Percentiles rank a stretch among this genome's conserved stretches.
phyloP scores from a whole-genome alignment of 2,888 invertebrate species.

The Aspidiotus rigidus region DNA sequence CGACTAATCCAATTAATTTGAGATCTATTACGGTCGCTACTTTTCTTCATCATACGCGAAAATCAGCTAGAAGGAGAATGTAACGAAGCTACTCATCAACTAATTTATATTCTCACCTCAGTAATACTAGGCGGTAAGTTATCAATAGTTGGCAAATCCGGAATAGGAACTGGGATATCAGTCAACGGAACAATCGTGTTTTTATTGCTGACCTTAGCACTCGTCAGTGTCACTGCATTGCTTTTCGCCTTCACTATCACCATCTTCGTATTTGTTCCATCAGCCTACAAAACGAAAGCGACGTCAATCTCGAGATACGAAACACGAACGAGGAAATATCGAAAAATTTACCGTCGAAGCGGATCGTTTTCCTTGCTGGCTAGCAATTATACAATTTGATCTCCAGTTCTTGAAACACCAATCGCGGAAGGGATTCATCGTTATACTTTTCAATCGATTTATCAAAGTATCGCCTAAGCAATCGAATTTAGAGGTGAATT shows the following conservation, averaged over 20 bases:
- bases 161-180: background rate
- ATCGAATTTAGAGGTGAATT: background rate
- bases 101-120: slow-evolving; percentile 8
- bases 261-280: slow-evolving; percentile 4
- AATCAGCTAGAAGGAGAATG: too few relatives aligned
- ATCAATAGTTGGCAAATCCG: slow-evolving; percentile 18
- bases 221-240: background rate
- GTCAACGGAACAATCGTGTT: too few relatives aligned
- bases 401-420: slow-evolving; percentile 46
- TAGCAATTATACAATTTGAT: slow-evolving; percentile 25
- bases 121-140: slow-evolving; percentile 26
- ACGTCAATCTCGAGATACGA: too few relatives aligned
- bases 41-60: too few relatives aligned
- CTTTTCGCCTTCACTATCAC: background rate
- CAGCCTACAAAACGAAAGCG: background rate
- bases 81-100: too few relatives aligned
- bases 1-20: too few relatives aligned
- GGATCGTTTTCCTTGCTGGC: too few relatives aligned
- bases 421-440: slow-evolving; percentile 58
- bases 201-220: too few relatives aligned
- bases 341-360: too few relatives aligned
- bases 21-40: too few relatives aligned
- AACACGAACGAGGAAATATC: too few relatives aligned
- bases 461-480: slow-evolving; percentile 43
- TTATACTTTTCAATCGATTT: slow-evolving; percentile 45